Evolutionary conservation across 1,140 invertebrate genomes (phyloP), one percentile per base, ranked within the genome.

Genomic region (Drosophila bocki): DNA sequence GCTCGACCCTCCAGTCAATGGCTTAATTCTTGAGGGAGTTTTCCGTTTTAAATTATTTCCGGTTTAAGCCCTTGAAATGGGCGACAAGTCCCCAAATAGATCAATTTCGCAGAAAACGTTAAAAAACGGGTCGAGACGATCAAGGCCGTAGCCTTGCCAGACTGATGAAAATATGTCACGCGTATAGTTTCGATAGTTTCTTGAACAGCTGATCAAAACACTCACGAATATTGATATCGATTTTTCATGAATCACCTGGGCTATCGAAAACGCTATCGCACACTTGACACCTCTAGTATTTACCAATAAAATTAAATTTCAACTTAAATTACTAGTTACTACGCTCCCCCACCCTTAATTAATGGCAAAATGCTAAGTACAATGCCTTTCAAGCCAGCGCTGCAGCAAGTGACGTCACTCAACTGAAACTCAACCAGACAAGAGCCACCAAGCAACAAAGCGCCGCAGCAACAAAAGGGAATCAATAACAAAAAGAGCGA

Each of bases 231-330:
- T 29, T 1, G 17, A 11, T 50, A 62, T 65, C 67, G 67, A 69
- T 45, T 37, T 19, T 4, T 8, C 13, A 51, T 69, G 60, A 69
- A 51, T 69, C 61, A 69, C 29, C 63, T 29, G 0, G 3, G n/a
- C 19, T 29, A 70, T 70, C 67, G 61, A 42, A 53, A 51, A n/a
- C 15, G 37, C 3, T 50, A 63, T 69, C 50, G 67, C 61, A 37
- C 17, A 22, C 33, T 53, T 70, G 39, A 53, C 61, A 70, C 39
- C 67, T 32, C 48, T 70, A 54, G 67, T 33, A 70, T 70, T 70
- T 70, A 70, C 69, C 67, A 86, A 84, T 82, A 82, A 78, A 81
- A 78, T 82, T 65, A 51, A 56, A 74, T 60, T 72, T 51, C 11
- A 26, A 44, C 37, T 74, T 51, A 85, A 84, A 86, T 85, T 78